Conservation (phyloP, 2,888 invertebrate genomes). For the Erebia epiphron region DNA sequence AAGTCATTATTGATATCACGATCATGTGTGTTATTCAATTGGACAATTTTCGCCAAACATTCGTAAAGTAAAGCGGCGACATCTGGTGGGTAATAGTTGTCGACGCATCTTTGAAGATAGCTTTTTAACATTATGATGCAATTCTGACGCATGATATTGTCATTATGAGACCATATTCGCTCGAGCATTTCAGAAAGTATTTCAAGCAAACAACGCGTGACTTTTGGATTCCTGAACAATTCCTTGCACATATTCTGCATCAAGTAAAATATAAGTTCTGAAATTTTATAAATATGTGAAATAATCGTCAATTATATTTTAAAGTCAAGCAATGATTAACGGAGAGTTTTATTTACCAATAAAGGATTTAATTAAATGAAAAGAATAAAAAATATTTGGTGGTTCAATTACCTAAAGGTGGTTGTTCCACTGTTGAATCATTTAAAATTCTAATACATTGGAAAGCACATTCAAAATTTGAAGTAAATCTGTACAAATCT, state of each 20-base stretch:
- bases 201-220: constrained; percentile 58
- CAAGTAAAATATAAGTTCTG: constrained; percentile 64
- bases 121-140: constrained; percentile 72
- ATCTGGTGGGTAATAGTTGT: constrained; percentile 64
- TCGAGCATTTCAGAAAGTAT: constrained; percentile 62
- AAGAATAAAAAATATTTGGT: not conserved
- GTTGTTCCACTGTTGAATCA: constrained; percentile 51
- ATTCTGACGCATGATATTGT: constrained; percentile 61
- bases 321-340: not conserved
- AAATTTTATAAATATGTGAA: constrained; percentile 32
- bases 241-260: constrained; percentile 70
- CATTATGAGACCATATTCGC: constrained; percentile 56
- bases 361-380: not conserved
- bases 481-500: constrained; percentile 60
- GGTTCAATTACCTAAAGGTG: constrained; percentile 59
- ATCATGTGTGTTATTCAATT: constrained; percentile 52
- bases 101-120: constrained; percentile 65
- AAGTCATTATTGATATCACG: constrained; percentile 52
- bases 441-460: constrained; percentile 60
- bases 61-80: constrained; percentile 69
- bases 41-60: constrained; percentile 65
- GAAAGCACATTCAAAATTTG: constrained; percentile 59
- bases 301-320: not conserved
- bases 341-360: not conserved
- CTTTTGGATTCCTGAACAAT: constrained; percentile 64